Evolutionary conservation across 2,797 vertebrate genomes (phyloP), one percentile per base, ranked within the genome.

Genomic region (Taeniopygia guttata): DNA sequence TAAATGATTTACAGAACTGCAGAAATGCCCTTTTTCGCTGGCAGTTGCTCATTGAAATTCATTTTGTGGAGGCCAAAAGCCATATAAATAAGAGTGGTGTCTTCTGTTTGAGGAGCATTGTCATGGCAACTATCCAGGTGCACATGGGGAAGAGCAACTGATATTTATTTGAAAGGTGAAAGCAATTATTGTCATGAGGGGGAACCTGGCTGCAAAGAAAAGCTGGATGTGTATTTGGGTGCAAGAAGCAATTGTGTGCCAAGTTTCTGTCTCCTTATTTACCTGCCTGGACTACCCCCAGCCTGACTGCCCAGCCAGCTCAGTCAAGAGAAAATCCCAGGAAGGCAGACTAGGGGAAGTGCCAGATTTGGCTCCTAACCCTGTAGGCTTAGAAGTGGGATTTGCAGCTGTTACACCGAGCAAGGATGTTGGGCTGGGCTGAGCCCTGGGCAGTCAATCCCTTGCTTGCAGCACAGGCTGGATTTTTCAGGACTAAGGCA

Each of bases 81-180:
- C 30, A 40, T 68, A 94, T 96, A 87, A 91, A 45, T 74, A 96
- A 84, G 92, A 93, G 89, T 74, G 32, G n/a, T 89, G 68, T 75
- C 87, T 94, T 92, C 74, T 94, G 82, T 95, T 96, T 95, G 96
- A 96, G 96, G 87, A 94, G 69, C 51, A 96, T 96, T 96, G 97
- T 94, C 96, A 96, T 95, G 94, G 95, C 96, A 97, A 94, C 97
- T 55, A 3, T 86, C 89, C 96, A 97, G 94, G 84, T 95, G 81
- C 77, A 82, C 63, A 36, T 60, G 10, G 89, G 83, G 87, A 96
- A 91, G 67, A 87, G 84, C 32, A 78, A 67, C 34, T 38, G 38
- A 1, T 84, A 63, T 93, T 96, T 92, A 51, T 96, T 87, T 85
- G 84, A 96, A 97, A 97, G 92, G 92, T 93, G 94, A 93, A 82